Evolutionary conservation across 2,113 vertebrate genomes (phyloP), one percentile per base, ranked within the genome.

Genomic region (Thamnaconus septentrionalis): DNA sequence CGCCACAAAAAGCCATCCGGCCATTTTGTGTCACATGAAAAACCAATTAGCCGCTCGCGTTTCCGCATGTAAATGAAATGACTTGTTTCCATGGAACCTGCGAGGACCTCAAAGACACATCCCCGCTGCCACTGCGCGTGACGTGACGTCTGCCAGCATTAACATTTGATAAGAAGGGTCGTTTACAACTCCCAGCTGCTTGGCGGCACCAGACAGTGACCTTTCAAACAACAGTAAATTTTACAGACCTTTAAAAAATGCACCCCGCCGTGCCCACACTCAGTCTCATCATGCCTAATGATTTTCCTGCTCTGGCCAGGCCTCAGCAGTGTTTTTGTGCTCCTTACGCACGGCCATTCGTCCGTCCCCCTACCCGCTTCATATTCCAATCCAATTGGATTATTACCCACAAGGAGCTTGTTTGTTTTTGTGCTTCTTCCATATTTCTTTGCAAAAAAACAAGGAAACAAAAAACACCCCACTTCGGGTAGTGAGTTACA

Each of bases 131-230:
- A 75, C 80, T 45, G 64, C 10, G 58, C 84, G 85, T 85, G 83
- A 90, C 83, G 82, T 70, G 66, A 77, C 83, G 84, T 79, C 88
- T 89, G 85, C 86, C 87, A 87, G 89, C 90, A 92, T 93, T 92
- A 92, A 91, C 91, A 93, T 93, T 92, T 92, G 90, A 92, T 92
- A 92, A 92, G 90, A 82, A 87, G 86, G 86, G 85, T 89, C 85
- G 81, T 91, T 92, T 93, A 90, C 90, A 88, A 88, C 86, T 92
- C 90, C 88, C 91, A 90, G 88, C 83, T 88, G 89, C 87, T 85
- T 81, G 80, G 81, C 76, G 83, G 84, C 81, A 74, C 84, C 87
- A 90, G 90, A 88, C 87, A 80, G 76, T 92, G 91, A 93, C 91
- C 92, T 93, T 93, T 92, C 85, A 78, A 89, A 88, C 85, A 88